phyloP scores from a whole-genome alignment of 2,113 vertebrate species.

The Sylvia atricapilla region DNA sequence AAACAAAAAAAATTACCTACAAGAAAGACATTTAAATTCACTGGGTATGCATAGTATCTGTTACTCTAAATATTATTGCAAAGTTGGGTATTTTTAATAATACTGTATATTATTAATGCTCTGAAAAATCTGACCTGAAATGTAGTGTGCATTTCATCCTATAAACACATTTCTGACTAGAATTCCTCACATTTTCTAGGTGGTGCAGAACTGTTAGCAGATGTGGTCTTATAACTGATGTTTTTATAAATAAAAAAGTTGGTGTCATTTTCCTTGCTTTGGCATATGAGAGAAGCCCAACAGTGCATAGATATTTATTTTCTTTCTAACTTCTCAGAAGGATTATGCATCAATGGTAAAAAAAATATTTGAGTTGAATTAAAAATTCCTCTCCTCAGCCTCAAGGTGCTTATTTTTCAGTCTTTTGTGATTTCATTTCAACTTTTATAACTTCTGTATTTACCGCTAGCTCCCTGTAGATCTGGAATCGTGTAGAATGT shows the following conservation, averaged over 20 bases:
- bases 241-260: not conserved
- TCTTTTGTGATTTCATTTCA: not conserved
- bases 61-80: not conserved
- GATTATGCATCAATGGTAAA: not conserved
- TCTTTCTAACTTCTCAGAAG: not conserved
- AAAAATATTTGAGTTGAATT: slow-evolving; percentile 4
- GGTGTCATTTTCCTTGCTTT: not conserved
- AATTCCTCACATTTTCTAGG: not conserved
- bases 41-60: not conserved
- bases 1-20: not conserved
- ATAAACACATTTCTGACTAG: not conserved
- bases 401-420: slow-evolving; percentile 5
- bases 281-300: not conserved
- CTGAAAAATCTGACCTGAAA: not conserved
- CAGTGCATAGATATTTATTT: not conserved
- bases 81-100: not conserved
- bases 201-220: not conserved
- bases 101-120: not conserved
- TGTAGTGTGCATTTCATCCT: not conserved
- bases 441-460: not conserved
- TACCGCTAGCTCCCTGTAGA: not conserved
- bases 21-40: not conserved
- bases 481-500: not conserved
- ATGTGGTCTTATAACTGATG: not conserved
- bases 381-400: not conserved